Evolutionary conservation across 2,888 invertebrate genomes (phyloP), one percentile per base, ranked within the genome.

Genomic region (Colostygia pectinataria): DNA sequence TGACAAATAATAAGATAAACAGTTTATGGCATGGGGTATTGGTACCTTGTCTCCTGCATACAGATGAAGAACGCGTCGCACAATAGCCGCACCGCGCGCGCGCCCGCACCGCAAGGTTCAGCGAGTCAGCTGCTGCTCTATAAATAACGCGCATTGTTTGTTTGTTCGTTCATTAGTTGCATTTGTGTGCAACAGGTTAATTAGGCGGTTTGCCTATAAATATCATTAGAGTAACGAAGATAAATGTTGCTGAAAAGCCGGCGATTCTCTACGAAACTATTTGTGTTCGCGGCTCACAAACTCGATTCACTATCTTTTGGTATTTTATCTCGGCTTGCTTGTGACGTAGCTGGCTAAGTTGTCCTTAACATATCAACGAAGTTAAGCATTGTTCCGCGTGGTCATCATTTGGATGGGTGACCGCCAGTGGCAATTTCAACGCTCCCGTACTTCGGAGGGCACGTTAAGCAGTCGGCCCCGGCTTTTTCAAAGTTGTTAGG

Each of bases 171-270:
- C 40, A 40, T 47, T 40, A 33, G 28, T 15, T 40, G 34, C 40
- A 38, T 45, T 38, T 14, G 12, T 34, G 44, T 33, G 44, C 50
- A 44, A 41, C 51, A 41, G 51, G 45, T 45, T 51, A 45, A 52
- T 45, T 52, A 45, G 41, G 18, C 23, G 28, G 34, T 14, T 15
- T 18, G 18, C 7, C 31, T 37, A 36, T 41, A 24, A 40, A 47
- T 41, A 47, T 10, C 15, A 32, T 12, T 18, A 23, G 32, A 14
- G 20, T 42, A 28, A 36, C 27, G 4, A 20, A 47, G 29, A 47
- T 14, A 5, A 18, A 40, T 36, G 29, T 8, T 10, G 14, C 23
- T 13, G 1, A 1, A 6, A 31, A 6, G 20, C 20, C 6, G 20
- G 6, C 20, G 2, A 4, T 18, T 18, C 18, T 3, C 18, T 18